Percentiles rank a stretch among this genome's conserved stretches.
Conservation (phyloP, 2,888 invertebrate genomes). For the Rhamnusium bicolor region DNA sequence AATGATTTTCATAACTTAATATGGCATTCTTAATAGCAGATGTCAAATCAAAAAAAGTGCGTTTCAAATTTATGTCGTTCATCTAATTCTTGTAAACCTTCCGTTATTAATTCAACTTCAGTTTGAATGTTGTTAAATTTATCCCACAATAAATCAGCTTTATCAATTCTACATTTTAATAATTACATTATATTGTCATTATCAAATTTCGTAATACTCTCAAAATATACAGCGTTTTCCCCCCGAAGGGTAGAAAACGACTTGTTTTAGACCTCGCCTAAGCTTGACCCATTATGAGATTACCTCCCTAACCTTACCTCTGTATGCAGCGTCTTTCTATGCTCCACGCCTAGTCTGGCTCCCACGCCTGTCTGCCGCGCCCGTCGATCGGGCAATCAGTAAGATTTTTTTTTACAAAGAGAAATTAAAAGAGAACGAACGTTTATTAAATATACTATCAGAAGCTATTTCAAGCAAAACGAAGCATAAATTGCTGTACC, state of each 20-base stretch:
- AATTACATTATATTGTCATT: not conserved
- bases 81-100: not conserved
- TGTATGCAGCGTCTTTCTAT: too few relatives aligned
- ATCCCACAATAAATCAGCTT: not conserved
- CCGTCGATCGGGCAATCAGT: too few relatives aligned
- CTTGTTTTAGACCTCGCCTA: not conserved
- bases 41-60: not conserved
- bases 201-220: not conserved
- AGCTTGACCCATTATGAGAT: too few relatives aligned
- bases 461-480: too few relatives aligned
- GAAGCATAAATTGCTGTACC: too few relatives aligned
- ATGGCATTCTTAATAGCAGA: not conserved
- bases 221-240: not conserved
- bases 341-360: too few relatives aligned
- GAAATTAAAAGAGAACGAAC: too few relatives aligned
- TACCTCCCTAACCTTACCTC: too few relatives aligned
- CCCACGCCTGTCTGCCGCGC: too few relatives aligned
- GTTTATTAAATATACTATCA: too few relatives aligned
- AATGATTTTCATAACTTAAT: not conserved
- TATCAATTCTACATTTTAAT: not conserved
- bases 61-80: not conserved
- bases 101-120: not conserved
- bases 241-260: too few relatives aligned
- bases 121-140: not conserved
- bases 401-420: too few relatives aligned